These are phyloP conservation scores for Trididemnum clinides DNA, from an alignment of 23 tunicate genomes.

Conservation along the genomic window DNA sequence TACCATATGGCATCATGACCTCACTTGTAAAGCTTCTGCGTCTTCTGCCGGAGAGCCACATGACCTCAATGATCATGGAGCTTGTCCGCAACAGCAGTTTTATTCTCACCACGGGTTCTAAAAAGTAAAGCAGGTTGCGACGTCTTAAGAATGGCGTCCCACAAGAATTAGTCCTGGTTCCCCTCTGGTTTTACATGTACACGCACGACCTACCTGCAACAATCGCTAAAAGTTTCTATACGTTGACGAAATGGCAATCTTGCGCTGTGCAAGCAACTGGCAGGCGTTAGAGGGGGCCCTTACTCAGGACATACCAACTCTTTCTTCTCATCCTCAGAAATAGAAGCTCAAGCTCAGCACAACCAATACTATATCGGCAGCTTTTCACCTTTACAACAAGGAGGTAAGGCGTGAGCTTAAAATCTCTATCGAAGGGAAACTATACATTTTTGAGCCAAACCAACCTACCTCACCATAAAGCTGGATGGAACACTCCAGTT, in stretches of 20 bases:
- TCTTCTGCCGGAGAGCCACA: neutral
- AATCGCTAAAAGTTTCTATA: neutral
- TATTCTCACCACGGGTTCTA: neutral
- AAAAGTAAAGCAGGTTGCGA: neutral
- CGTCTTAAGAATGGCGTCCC: neutral
- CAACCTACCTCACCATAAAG: neutral
- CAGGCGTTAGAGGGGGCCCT: neutral
- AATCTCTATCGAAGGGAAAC: neutral
- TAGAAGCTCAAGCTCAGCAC: slow-evolving; percentile 18
- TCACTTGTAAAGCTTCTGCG: neutral
- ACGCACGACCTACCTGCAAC: neutral
- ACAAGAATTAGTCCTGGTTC: neutral
- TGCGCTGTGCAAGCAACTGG: neutral
- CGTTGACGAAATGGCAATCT: neutral
- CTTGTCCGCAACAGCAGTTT: neutral
- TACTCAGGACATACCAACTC: neutral
- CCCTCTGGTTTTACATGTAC: neutral
- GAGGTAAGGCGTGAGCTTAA: neutral
- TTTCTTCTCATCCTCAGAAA: neutral
- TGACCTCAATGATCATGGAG: neutral
- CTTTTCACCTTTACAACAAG: slow-evolving; percentile 1
- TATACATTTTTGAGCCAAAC: neutral
- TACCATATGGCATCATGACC: neutral
- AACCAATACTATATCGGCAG: neutral
- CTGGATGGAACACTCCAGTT: neutral